A percentile compares a stretch with the other conserved stretches of the same genome.
Evolutionary conservation across 1,140 invertebrate genomes (phyloP).

Genomic region (Apis laboriosa): DNA sequence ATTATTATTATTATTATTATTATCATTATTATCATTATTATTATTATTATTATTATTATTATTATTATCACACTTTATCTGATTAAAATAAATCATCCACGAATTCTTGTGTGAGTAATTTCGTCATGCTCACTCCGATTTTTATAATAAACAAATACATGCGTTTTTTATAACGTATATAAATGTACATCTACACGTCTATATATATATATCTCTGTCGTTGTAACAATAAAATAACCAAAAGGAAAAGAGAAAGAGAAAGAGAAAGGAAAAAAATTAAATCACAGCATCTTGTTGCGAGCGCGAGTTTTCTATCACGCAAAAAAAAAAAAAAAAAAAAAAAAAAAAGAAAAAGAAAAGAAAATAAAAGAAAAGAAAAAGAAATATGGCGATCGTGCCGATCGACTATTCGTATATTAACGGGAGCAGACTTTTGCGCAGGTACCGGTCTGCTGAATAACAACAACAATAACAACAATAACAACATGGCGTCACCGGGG

Average conservation of each 20-base stretch:
- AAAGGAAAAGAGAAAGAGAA: too few relatives aligned
- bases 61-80: constrained; percentile 46
- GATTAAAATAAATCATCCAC: constrained; percentile 62
- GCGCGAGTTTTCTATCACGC: too few relatives aligned
- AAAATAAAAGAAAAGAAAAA: too few relatives aligned
- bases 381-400: background rate
- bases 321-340: too few relatives aligned
- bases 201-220: constrained; percentile 4
- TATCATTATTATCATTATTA: background rate
- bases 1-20: constrained; percentile 7
- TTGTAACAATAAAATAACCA: constrained; percentile 2
- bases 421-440: constrained; percentile 80
- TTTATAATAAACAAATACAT: constrained; percentile 2
- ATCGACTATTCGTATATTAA: constrained; percentile 63
- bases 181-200: background rate
- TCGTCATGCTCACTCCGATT: constrained; percentile 46
- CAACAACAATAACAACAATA: constrained; percentile 87
- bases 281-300: too few relatives aligned
- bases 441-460: constrained; percentile 83
- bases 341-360: too few relatives aligned
- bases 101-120: constrained; percentile 66
- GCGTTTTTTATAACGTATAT: constrained; percentile 2
- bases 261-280: too few relatives aligned
- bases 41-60: too few relatives aligned
- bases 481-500: constrained; percentile 82